Evolutionary conservation across 2,797 vertebrate genomes (phyloP).

Genomic region (Columba guinea): DNA sequence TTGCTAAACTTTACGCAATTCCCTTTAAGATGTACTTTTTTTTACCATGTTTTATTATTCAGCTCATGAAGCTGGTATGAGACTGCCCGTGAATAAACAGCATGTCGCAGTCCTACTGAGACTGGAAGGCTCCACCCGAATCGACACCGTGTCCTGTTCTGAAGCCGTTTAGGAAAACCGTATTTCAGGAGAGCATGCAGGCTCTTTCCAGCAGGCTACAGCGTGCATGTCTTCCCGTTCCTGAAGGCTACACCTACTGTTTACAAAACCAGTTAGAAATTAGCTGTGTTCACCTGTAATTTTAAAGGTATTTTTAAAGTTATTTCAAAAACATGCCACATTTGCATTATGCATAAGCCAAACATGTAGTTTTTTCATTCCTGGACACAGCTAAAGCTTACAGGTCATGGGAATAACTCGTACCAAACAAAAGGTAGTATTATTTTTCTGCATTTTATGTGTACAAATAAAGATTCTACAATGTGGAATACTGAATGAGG

Average conservation of each 20-base stretch:
- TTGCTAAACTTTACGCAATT: neutral
- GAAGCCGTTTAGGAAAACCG: neutral
- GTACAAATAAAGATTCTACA: neutral
- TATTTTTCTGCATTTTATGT: neutral
- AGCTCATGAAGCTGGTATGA: neutral
- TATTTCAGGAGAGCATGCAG: neutral
- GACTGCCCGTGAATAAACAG: slow-evolving; percentile 38
- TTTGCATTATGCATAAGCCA: neutral
- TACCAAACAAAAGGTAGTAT: neutral
- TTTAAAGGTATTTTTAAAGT: neutral
- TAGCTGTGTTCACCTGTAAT: neutral
- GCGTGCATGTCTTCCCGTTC: neutral
- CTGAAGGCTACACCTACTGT: neutral
- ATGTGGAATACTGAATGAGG: neutral
- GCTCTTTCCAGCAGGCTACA: neutral
- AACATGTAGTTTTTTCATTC: neutral
- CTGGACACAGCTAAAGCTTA: neutral
- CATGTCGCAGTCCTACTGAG: neutral
- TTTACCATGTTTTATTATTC: neutral
- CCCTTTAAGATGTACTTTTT: neutral
- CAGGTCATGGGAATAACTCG: neutral
- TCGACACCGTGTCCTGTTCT: neutral
- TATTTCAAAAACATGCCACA: neutral
- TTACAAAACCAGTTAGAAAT: neutral
- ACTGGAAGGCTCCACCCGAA: slow-evolving; percentile 7